phyloP scores from a whole-genome alignment of 2,113 vertebrate species.

The Heterotilapia buettikoferi region DNA sequence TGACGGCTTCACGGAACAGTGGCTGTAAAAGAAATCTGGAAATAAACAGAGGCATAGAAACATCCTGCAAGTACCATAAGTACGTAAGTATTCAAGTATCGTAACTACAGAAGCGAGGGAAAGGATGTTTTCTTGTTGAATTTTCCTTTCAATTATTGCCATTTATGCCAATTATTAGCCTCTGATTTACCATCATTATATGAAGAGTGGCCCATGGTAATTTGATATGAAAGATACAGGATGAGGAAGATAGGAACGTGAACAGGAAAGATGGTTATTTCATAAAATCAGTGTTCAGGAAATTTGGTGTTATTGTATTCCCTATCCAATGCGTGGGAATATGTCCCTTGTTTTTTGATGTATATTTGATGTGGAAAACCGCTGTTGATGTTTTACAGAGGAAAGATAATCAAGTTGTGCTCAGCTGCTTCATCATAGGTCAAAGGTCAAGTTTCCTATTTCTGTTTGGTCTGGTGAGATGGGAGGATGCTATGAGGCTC shows the following conservation, averaged over 20 bases:
- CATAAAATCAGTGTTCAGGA: not conserved
- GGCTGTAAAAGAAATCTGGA: conserved; percentile 62
- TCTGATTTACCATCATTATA: not conserved
- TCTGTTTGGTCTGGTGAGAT: not conserved
- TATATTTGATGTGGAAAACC: not conserved
- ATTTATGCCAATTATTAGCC: not conserved
- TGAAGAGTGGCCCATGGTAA: not conserved
- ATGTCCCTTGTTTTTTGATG: not conserved
- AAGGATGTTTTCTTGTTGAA: not conserved
- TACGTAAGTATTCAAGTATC: not conserved
- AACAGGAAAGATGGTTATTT: not conserved
- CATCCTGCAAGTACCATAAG: conserved; percentile 47
- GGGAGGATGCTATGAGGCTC: not conserved
- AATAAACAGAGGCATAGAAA: conserved; percentile 39
- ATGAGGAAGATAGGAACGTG: not conserved
- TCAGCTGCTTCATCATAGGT: not conserved
- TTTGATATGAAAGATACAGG: not conserved
- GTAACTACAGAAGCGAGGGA: conserved; percentile 10
- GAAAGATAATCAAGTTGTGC: not conserved
- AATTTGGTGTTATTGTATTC: not conserved
- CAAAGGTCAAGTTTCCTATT: not conserved
- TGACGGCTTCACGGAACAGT: conserved; percentile 46
- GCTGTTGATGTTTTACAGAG: not conserved
- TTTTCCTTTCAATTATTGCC: not conserved
- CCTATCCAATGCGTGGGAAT: not conserved